phyloP scores from a whole-genome alignment of 2,888 invertebrate genomes.

The Campoplex nolae region DNA sequence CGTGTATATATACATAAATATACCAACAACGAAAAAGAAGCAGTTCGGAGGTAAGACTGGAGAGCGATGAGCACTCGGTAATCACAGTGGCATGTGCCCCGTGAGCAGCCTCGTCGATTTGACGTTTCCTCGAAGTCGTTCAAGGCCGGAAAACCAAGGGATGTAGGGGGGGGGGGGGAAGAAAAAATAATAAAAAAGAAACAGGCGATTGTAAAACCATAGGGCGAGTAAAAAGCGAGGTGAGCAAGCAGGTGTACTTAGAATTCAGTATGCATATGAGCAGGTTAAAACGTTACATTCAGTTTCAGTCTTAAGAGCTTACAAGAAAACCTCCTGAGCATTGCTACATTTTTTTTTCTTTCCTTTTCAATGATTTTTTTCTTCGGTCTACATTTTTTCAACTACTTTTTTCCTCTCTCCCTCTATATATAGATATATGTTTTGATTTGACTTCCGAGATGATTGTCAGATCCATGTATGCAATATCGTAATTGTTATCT shows the following conservation, averaged over 20 bases:
- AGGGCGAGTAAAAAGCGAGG: slow-evolving; percentile 36
- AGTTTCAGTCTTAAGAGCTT: neutral
- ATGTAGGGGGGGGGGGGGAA: slow-evolving; percentile 49
- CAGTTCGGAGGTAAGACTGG: slow-evolving; percentile 22
- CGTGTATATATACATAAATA: neutral
- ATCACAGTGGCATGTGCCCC: slow-evolving; percentile 31
- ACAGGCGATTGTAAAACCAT: slow-evolving; percentile 32
- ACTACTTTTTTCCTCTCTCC: slow-evolving; percentile 19
- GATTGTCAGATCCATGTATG: slow-evolving; percentile 56
- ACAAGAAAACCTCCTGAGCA: slow-evolving; percentile 1
- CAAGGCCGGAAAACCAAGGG: slow-evolving; percentile 72
- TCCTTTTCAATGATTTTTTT: neutral
- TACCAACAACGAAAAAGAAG: neutral
- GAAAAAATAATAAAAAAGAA: slow-evolving; percentile 23
- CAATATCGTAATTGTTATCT: slow-evolving; percentile 59
- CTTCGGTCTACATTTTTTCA: slow-evolving; percentile 14
- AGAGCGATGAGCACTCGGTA: slow-evolving; percentile 56
- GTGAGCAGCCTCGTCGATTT: slow-evolving; percentile 68
- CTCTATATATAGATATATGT: neutral
- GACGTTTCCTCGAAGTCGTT: slow-evolving; percentile 77
- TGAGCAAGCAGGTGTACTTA: slow-evolving; percentile 64
- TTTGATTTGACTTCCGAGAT: slow-evolving; percentile 19
- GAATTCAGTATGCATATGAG: slow-evolving; percentile 42
- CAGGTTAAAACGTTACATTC: neutral
- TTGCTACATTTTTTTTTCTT: neutral